phyloP scores from a whole-genome alignment of 1,140 invertebrate genomes.

The Drosophila arawakana region DNA sequence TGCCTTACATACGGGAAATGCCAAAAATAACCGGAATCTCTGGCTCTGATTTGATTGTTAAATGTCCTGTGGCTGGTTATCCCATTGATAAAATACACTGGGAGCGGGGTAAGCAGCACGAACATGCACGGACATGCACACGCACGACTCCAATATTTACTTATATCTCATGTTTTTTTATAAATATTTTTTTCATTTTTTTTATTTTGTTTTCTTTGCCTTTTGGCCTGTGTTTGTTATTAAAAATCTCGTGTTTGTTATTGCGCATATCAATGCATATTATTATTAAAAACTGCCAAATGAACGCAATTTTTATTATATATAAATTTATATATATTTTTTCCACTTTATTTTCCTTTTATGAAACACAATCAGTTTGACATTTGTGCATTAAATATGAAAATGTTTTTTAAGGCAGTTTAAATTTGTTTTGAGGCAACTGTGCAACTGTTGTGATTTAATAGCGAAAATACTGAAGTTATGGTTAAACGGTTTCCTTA shows the following conservation, averaged over 20 bases:
- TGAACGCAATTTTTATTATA: conserved; percentile 21
- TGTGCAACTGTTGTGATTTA: too few relatives aligned
- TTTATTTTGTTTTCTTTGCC: conserved; percentile 52
- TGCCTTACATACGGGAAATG: conserved; percentile 95
- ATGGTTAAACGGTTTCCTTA: background rate
- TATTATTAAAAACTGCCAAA: conserved; percentile 73
- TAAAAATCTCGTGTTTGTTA: conserved; percentile 73
- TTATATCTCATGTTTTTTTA: conserved; percentile 28
- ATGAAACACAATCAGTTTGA: background rate
- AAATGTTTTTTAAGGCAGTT: background rate
- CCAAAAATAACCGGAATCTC: conserved; percentile 95
- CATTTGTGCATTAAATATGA: conserved; percentile 6
- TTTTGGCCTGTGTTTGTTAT: conserved; percentile 74
- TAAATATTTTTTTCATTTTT: conserved; percentile 9
- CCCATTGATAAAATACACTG: conserved; percentile 95
- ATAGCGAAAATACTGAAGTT: too few relatives aligned
- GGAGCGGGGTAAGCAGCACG: conserved; percentile 90
- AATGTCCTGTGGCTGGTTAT: conserved; percentile 97
- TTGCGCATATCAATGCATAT: conserved; percentile 74
- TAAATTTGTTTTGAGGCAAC: too few relatives aligned
- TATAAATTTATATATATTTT: background rate
- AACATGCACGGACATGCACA: conserved; percentile 12
- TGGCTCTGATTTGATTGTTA: conserved; percentile 93
- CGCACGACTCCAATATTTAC: conserved; percentile 30
- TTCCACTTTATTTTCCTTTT: background rate